Evolutionary conservation across 2,113 vertebrate genomes (phyloP).

Genomic region (Odontophorus gujanensis): DNA sequence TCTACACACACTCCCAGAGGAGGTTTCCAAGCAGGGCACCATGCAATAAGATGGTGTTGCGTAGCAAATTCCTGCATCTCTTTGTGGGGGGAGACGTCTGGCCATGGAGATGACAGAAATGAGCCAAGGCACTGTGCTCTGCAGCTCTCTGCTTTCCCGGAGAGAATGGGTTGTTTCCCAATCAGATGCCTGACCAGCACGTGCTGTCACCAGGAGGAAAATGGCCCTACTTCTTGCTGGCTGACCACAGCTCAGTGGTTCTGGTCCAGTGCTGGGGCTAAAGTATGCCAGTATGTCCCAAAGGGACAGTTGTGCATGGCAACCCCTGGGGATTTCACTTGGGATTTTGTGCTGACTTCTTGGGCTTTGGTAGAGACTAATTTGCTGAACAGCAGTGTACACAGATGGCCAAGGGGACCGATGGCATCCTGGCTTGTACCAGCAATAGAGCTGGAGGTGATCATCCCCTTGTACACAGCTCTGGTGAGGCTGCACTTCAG

Average conservation of each 20-base stretch:
- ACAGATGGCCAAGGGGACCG: too few relatives aligned
- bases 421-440: too few relatives aligned
- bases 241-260: background rate
- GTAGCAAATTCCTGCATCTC: background rate
- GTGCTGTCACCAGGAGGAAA: too few relatives aligned
- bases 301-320: rapidly evolving
- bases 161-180: background rate
- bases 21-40: background rate
- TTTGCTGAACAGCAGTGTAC: too few relatives aligned
- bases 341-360: background rate
- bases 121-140: too few relatives aligned
- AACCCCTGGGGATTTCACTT: rapidly evolving
- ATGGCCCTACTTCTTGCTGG: background rate
- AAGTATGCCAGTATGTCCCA: background rate
- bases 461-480: too few relatives aligned
- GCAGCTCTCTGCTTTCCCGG: background rate
- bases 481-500: too few relatives aligned
- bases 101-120: background rate
- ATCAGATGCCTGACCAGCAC: background rate
- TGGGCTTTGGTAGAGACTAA: background rate
- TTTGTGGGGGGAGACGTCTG: background rate
- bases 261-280: background rate
- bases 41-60: background rate
- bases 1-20: background rate
- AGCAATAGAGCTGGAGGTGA: too few relatives aligned